Percentiles rank a stretch among this genome's conserved stretches.
These are phyloP conservation scores for Andrena praecox DNA, from an alignment of 2,888 invertebrate genomes.

Conservation along the genomic window DNA sequence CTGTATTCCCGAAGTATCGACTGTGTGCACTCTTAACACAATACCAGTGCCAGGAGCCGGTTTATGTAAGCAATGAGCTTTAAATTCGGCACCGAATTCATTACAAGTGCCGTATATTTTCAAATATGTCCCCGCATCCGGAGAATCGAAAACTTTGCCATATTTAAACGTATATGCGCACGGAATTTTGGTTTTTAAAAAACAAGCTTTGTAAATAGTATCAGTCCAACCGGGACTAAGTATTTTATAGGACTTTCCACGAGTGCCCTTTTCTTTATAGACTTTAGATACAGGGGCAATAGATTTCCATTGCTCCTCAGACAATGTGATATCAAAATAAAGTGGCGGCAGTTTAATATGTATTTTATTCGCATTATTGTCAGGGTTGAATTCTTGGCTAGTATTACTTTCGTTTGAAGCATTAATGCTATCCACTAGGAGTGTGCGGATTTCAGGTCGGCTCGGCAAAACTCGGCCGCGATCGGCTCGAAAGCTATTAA, in stretches of 20 bases:
- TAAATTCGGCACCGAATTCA: neutral
- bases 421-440: neutral
- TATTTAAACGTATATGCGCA: neutral
- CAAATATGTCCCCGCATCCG: neutral
- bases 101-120: neutral
- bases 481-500: too few species aligned
- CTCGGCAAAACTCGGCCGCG: too few species aligned
- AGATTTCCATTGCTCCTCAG: slow-evolving; percentile 2
- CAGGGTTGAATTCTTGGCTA: neutral
- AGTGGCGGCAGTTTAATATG: neutral
- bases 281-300: neutral
- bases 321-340: neutral
- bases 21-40: neutral
- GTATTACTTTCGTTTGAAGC: neutral
- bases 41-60: neutral
- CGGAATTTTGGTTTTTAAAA: neutral
- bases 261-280: neutral
- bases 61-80: neutral
- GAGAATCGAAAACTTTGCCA: neutral
- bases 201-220: neutral
- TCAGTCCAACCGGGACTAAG: slow-evolving; percentile 1
- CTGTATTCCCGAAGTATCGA: neutral
- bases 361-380: neutral
- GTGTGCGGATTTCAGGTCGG: too few species aligned
- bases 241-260: neutral